A percentile compares a stretch with the other conserved stretches of the same genome.
phyloP scores from a whole-genome alignment of 2,797 vertebrate genomes.

The Hapalemur alaotrensis region DNA sequence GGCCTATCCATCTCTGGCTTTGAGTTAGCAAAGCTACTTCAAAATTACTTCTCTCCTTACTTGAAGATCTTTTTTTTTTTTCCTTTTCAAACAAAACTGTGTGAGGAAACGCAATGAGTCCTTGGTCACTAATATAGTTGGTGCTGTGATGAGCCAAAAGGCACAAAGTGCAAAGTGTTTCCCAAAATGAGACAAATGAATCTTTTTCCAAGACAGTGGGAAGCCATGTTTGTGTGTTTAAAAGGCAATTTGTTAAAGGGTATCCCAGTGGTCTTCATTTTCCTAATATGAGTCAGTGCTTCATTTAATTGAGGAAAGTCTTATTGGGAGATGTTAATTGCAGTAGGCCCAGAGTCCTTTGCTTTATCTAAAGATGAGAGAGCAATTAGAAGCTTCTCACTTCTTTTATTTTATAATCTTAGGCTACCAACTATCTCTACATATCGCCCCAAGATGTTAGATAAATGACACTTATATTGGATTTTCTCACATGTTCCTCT shows the following conservation, averaged over 20 bases:
- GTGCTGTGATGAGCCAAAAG: neutral
- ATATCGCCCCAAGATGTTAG: neutral
- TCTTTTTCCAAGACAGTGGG: neutral
- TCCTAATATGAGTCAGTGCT: neutral
- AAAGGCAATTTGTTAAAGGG: neutral
- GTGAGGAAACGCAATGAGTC: neutral
- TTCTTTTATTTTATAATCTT: neutral
- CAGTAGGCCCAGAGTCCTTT: neutral
- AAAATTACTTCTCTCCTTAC: neutral
- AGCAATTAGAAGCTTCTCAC: neutral
- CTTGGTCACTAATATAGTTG: neutral
- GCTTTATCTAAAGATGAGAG: neutral
- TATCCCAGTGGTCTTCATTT: neutral
- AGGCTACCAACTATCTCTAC: neutral
- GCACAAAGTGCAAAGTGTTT: neutral
- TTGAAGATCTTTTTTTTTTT: neutral
- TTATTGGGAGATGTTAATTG: neutral
- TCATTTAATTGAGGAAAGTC: neutral
- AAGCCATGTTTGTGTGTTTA: neutral
- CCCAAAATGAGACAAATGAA: neutral
- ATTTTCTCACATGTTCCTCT: neutral
- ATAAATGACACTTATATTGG: neutral
- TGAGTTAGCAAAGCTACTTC: neutral
- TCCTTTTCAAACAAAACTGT: neutral
- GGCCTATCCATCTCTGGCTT: neutral